Evolutionary conservation across 1,140 invertebrate genomes (phyloP), one percentile per base, ranked within the genome.

Genomic region (Mamestra configurata): DNA sequence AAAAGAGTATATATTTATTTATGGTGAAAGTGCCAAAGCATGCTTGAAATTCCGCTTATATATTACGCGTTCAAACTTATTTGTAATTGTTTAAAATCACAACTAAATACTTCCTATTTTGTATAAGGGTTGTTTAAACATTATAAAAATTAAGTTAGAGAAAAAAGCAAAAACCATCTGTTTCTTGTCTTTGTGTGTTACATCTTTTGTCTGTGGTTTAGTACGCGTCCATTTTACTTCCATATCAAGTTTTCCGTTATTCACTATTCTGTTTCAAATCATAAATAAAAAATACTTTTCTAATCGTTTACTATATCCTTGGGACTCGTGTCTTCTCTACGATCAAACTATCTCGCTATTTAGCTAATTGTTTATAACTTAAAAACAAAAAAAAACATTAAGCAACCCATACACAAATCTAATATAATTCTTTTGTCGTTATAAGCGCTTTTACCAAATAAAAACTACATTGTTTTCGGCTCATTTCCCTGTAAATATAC

Each of bases 371-470:
- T 46, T 24, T 24, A 55, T 24, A 35, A n/a, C 31, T n/a, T 18
- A 8, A 27, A 11, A 13, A 40, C 18, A 40, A 64, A 37, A 64
- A 37, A 10, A 20, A 75, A 22, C 37, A 6, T 77, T 66, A 77
- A 77, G 53, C 75, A 77, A 66, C 61, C 61, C 66, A 46, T 51
- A 77, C 7, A 66, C 43, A 35, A 66, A 37, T n/a, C 15, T 15
- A 27, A 51, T 46, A 4, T 66, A 27, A 15, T 77, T 66, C 57
- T 82, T 80, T 75, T 78, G 78, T 88, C 85, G 79, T 87, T 89
- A 68, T 87, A 90, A 91, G 88, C 88, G 91, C 92, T 93, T 93
- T 90, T 90, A 92, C 93, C 92, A 94, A 94, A 92, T 90, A 92
- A 89, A 82, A 82, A 79, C 57, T 68, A 78, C 80, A 79, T 82